Evolutionary conservation across 2,113 vertebrate genomes (phyloP), one percentile per base, ranked within the genome.

Genomic region (Microtus ochrogaster): DNA sequence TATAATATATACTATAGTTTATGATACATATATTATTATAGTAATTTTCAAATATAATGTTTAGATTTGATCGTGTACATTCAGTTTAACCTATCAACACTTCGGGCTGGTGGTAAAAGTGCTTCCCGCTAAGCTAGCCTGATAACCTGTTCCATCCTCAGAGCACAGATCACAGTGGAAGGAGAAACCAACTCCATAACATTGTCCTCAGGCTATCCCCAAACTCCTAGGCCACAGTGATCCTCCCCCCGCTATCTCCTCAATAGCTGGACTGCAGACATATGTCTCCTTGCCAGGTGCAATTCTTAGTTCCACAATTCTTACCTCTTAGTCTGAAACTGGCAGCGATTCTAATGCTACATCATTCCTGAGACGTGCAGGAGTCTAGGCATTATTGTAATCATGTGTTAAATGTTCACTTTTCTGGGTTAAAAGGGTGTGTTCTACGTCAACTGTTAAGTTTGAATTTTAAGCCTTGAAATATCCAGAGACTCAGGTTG

Each of bases 311-410:
- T 79, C 77, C 36, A 36, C 30, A 55, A 63, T 90, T 89, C 19
- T 79, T 90, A 90, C 73, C 92, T 87, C 13, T 77, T 89, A 79
- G 44, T 89, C 41, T 19, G 95, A 61, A 95, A 89, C 82, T 92
- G 14, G 73, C 52, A 26, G 3, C 55, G 5, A 89, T 68, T 94
- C 44, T 89, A 94, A 82, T 5, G 73, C 44, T 95, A 22, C 3
- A 61, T 81, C 90, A 81, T 84, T 93, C 81, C 39, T 81, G 19
- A 44, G n/a, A 36, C 10, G 33, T 61, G 9, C 12, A 89, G 61
- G 58, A 76, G 30, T 96, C 65, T 88, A 95, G 47, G 19, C 58
- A n/a, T 77, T 93, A 11, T 82, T 87, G 52, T 30, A 66, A 47
- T 58, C 36, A 83, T 9, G 13, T 86, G 41, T 63, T 55, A 33